Percentiles rank a stretch among this genome's conserved stretches.
Evolutionary conservation across 2,113 vertebrate genomes (phyloP).

Genomic region (Neopipo cinnamomea): DNA sequence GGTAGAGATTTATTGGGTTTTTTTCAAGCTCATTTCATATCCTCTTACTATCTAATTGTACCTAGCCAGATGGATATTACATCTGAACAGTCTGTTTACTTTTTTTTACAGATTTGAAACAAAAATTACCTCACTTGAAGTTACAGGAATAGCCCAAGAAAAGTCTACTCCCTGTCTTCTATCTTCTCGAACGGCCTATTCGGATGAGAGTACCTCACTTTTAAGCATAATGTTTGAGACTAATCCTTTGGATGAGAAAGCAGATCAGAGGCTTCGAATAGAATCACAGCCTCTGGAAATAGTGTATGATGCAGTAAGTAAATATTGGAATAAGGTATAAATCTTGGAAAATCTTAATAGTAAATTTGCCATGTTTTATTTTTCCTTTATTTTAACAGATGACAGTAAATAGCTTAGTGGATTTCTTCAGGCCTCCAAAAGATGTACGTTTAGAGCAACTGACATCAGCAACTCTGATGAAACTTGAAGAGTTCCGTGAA

Average conservation of each 20-base stretch:
- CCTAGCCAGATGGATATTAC: neutral
- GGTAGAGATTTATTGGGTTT: neutral
- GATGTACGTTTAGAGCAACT: constrained; percentile 90
- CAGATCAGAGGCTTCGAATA: constrained; percentile 86
- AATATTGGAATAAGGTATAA: neutral
- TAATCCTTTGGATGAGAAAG: constrained; percentile 88
- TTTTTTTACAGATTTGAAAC: constrained; percentile 81
- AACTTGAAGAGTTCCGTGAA: constrained; percentile 96
- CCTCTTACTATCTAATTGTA: neutral
- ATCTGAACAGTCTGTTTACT: neutral
- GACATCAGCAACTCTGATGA: constrained; percentile 92
- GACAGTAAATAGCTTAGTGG: constrained; percentile 89
- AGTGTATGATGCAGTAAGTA: constrained; percentile 93
- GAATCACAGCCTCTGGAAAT: constrained; percentile 94
- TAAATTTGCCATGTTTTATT: neutral
- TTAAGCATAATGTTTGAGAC: constrained; percentile 91
- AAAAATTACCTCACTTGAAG: constrained; percentile 85
- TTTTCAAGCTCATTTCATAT: neutral
- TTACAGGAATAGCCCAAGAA: constrained; percentile 80
- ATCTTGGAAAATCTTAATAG: neutral
- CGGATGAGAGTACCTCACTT: constrained; percentile 75
- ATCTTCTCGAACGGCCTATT: constrained; percentile 80
- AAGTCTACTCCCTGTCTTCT: constrained; percentile 80
- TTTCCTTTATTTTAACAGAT: constrained; percentile 73
- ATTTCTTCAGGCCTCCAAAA: constrained; percentile 91